A percentile compares a stretch with the other conserved stretches of the same genome.
These are phyloP conservation scores for Copidosoma aretas DNA, from an alignment of 2,888 invertebrate species.

Conservation along the genomic window DNA sequence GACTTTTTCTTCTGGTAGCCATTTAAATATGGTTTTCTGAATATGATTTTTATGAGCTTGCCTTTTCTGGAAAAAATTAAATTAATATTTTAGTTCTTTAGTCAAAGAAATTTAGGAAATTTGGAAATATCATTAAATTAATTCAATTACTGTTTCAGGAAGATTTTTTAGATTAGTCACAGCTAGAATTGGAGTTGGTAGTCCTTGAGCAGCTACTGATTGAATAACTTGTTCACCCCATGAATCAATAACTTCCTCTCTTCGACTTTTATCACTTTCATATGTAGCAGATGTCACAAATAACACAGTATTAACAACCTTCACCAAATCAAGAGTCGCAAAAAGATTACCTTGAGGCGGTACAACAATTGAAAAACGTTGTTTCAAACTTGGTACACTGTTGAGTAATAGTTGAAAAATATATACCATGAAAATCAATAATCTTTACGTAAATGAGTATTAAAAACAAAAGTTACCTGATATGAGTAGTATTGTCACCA, in stretches of 20 bases:
- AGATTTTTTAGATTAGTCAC: conserved; percentile 78
- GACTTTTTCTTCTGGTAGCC: conserved; percentile 84
- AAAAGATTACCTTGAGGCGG: conserved; percentile 76
- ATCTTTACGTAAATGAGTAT: not conserved
- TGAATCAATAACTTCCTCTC: conserved; percentile 75
- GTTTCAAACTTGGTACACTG: conserved; percentile 85
- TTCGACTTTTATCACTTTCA: conserved; percentile 61
- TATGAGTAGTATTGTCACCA: conserved; percentile 73
- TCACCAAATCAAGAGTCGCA: conserved; percentile 79
- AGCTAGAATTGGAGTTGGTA: conserved; percentile 80
- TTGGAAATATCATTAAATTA: conserved; percentile 38
- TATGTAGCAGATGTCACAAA: conserved; percentile 76
- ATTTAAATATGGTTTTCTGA: conserved; percentile 71
- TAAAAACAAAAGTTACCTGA: conserved; percentile 67
- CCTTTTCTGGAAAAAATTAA: conserved; percentile 64
- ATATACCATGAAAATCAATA: not conserved
- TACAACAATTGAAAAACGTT: conserved; percentile 81
- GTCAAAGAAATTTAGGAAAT: not conserved
- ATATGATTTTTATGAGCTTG: conserved; percentile 72
- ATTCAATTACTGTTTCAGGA: conserved; percentile 66
- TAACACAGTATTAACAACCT: conserved; percentile 85
- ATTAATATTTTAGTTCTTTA: not conserved
- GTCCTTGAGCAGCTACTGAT: conserved; percentile 80
- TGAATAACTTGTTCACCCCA: conserved; percentile 82
- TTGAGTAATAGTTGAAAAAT: conserved; percentile 50